Conservation (phyloP, 2,888 invertebrate genomes). For the Clitarchus hookeri region DNA sequence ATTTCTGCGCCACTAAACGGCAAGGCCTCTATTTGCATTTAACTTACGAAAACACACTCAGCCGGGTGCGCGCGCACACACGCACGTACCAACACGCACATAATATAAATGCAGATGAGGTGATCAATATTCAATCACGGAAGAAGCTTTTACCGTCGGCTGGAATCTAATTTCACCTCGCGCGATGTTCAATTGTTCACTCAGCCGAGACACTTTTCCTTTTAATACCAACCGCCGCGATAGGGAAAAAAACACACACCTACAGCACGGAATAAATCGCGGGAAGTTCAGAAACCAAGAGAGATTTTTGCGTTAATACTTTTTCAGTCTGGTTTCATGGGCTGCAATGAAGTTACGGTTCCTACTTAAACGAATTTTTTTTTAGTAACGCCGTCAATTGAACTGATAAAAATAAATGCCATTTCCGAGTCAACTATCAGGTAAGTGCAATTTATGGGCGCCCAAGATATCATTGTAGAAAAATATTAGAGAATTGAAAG, state of each 20-base stretch:
- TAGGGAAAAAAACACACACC: background rate
- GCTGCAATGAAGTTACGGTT: no score
- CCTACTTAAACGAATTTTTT: no score
- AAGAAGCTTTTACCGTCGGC: conserved; percentile 14
- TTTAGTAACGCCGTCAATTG: no score
- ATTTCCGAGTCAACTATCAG: no score
- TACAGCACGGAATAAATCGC: no score
- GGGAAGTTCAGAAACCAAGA: no score
- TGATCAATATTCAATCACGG: conserved; percentile 2
- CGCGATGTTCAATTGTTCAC: conserved; percentile 7
- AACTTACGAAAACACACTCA: background rate
- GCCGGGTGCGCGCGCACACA: background rate
- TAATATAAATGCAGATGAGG: conserved; percentile 14
- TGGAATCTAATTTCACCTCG: background rate
- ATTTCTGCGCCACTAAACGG: background rate
- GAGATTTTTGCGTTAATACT: no score
- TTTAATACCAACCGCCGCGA: background rate
- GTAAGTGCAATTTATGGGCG: no score
- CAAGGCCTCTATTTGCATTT: background rate
- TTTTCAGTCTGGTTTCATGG: no score
- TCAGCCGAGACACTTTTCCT: background rate
- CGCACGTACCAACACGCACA: background rate
- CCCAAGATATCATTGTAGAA: no score
- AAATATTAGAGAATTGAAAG: no score
- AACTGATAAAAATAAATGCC: no score